phyloP scores from a whole-genome alignment of 2,888 invertebrate genomes.

The Altica lythri region DNA sequence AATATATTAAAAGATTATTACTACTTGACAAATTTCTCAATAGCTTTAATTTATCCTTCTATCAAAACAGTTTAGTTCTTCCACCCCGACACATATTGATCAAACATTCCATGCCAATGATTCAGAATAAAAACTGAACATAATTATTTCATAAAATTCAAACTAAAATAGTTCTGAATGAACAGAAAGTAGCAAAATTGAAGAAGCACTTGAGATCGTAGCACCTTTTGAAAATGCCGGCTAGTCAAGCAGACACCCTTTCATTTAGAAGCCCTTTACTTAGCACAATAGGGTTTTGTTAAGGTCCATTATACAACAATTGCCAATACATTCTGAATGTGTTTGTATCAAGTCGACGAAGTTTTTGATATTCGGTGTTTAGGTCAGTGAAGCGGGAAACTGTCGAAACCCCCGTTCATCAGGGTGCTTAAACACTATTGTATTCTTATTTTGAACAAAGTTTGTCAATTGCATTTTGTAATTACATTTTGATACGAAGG shows the following conservation, averaged over 20 bases:
- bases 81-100: constrained; percentile 41
- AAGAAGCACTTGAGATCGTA: constrained; percentile 49
- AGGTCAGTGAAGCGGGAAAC: constrained; percentile 46
- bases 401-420: constrained; percentile 40
- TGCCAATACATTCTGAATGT: constrained; percentile 49
- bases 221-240: constrained; percentile 53
- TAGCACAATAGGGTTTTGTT: constrained; percentile 45
- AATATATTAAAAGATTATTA: constrained; percentile 28
- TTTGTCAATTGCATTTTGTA: constrained; percentile 33
- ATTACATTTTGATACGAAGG: constrained; percentile 31
- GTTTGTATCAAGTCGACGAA: constrained; percentile 45
- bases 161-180: constrained; percentile 38
- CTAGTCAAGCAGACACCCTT: constrained; percentile 54
- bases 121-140: constrained; percentile 36
- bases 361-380: constrained; percentile 36
- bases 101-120: constrained; percentile 41
- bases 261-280: constrained; percentile 39
- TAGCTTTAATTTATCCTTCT: constrained; percentile 30
- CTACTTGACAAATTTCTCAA: constrained; percentile 36
- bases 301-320: constrained; percentile 55
- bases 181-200: constrained; percentile 43
- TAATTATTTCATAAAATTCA: constrained; percentile 44
- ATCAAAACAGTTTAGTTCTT: constrained; percentile 42
- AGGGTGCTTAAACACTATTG: constrained; percentile 25
- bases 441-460: constrained; percentile 22